Percentiles rank a stretch among this genome's conserved stretches.
Evolutionary conservation across 2,888 invertebrate genomes (phyloP).

Genomic region (Empis livida): DNA sequence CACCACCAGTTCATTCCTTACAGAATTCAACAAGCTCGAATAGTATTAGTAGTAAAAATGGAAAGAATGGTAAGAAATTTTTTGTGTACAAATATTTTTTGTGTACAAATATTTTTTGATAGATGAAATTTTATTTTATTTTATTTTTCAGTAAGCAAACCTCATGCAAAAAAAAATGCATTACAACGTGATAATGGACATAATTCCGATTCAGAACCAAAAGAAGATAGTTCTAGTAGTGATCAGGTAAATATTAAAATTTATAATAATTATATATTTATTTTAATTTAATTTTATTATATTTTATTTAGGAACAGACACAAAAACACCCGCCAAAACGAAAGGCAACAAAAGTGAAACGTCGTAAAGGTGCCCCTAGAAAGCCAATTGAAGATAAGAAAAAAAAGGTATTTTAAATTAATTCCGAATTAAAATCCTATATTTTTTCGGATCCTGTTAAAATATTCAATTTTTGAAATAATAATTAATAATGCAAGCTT

Average conservation of each 20-base stretch:
- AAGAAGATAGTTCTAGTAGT: constrained; percentile 55
- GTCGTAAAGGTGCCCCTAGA: constrained; percentile 47
- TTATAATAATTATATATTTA: too few species aligned
- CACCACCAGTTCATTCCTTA: constrained; percentile 39
- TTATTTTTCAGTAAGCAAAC: constrained; percentile 14
- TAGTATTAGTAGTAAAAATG: constrained; percentile 45
- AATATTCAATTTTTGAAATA: too few species aligned
- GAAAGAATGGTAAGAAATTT: constrained; percentile 17
- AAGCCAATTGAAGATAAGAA: constrained; percentile 41
- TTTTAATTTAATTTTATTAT: too few species aligned
- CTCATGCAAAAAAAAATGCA: constrained; percentile 32
- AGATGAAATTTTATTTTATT: neutral
- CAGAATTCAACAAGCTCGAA: constrained; percentile 47
- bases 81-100: neutral
- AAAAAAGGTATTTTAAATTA: constrained; percentile 43
- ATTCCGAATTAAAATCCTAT: too few species aligned
- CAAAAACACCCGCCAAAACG: constrained; percentile 45
- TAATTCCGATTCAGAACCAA: constrained; percentile 37
- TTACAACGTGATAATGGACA: constrained; percentile 11
- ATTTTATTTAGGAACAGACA: constrained; percentile 20
- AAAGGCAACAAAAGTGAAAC: constrained; percentile 54
- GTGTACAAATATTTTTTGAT: neutral
- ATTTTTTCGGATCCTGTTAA: too few species aligned
- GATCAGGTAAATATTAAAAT: constrained; percentile 37
- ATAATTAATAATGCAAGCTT: too few species aligned